Evolutionary conservation across 2,113 vertebrate genomes (phyloP).

Genomic region (Macaca mulatta): DNA sequence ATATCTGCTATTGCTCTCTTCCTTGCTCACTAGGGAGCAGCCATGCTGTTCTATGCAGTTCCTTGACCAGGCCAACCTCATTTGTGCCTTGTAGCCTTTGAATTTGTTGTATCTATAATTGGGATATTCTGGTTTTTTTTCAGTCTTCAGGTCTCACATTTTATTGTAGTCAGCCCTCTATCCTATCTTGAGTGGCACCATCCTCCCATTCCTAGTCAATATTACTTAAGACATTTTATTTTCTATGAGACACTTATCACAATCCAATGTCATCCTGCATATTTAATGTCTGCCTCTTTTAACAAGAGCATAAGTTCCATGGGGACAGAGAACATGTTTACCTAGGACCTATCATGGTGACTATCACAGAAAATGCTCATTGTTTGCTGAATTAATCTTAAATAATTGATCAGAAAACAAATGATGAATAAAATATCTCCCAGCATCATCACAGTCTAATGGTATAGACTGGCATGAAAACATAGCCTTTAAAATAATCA

Average conservation of each 20-base stretch:
- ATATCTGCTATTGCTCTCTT: not conserved
- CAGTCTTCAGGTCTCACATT: not conserved
- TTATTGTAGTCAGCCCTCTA: not conserved
- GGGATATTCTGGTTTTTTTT: not conserved
- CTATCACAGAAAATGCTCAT: not conserved
- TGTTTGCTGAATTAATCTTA: not conserved
- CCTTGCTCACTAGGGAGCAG: not conserved
- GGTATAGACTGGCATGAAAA: not conserved
- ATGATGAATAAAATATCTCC: not conserved
- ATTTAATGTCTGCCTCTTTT: not conserved
- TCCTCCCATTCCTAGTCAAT: not conserved
- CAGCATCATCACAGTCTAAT: not conserved
- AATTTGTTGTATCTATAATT: not conserved
- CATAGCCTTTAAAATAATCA: not conserved
- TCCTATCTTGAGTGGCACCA: not conserved
- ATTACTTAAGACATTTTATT: not conserved
- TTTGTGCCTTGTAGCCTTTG: not conserved
- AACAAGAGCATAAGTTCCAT: not conserved
- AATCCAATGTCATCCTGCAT: not conserved
- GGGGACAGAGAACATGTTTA: not conserved
- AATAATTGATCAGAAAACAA: not conserved
- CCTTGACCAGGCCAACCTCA: not conserved
- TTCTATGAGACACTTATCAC: not conserved
- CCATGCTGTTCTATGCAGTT: not conserved
- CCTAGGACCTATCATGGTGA: not conserved